phyloP scores from a whole-genome alignment of 2,888 invertebrate species.

The Dynastes tityus region DNA sequence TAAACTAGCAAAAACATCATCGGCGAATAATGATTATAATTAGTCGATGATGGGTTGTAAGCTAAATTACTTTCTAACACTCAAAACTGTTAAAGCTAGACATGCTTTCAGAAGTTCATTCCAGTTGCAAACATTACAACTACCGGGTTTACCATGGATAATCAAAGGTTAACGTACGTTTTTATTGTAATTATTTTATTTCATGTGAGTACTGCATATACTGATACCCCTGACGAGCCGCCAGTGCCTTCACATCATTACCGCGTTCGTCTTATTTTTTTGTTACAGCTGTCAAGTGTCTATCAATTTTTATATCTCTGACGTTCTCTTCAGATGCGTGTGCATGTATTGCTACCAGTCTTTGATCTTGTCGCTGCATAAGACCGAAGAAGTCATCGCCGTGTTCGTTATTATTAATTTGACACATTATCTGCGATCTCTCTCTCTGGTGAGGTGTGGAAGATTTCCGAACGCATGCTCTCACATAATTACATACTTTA shows the following conservation, averaged over 20 bases:
- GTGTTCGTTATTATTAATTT: conserved; percentile 46
- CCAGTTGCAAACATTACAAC: too few species aligned
- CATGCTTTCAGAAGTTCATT: too few species aligned
- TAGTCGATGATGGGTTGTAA: too few species aligned
- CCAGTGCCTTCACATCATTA: neutral
- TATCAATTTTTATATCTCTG: conserved; percentile 41
- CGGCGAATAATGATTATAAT: too few species aligned
- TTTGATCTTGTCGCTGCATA: conserved; percentile 44
- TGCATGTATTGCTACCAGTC: conserved; percentile 43
- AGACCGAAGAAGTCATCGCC: conserved; percentile 36
- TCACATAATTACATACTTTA: conserved; percentile 43
- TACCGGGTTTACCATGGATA: too few species aligned
- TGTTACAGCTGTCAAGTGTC: conserved; percentile 39
- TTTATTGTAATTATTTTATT: too few species aligned
- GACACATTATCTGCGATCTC: conserved; percentile 44
- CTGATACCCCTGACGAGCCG: too few species aligned
- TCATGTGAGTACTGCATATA: too few species aligned
- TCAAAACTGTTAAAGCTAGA: too few species aligned
- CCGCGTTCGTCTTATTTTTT: conserved; percentile 26
- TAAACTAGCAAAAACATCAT: too few species aligned
- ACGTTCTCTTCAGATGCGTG: conserved; percentile 14
- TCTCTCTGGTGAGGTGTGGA: conserved; percentile 39
- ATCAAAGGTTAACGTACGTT: too few species aligned
- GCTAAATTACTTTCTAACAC: too few species aligned
- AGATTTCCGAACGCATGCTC: conserved; percentile 40